Conservation (phyloP, 2,113 vertebrate genomes). For the Pipra filicauda region DNA sequence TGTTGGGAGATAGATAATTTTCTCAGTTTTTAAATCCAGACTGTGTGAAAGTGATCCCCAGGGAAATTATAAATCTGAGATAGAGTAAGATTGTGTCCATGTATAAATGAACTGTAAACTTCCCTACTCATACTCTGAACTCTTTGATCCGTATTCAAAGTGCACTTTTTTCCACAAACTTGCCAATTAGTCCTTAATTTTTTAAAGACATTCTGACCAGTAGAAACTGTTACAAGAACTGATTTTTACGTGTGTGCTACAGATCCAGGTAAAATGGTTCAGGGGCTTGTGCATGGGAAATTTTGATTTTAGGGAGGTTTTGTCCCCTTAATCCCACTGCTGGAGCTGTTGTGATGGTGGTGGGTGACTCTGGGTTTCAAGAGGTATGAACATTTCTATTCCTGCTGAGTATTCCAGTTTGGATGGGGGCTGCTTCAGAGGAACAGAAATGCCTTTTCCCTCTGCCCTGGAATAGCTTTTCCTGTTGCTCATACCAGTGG, state of each 20-base stretch:
- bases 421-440: background rate
- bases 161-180: background rate
- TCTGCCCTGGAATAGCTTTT: background rate
- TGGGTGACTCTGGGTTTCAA: background rate
- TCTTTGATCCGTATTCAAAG: background rate
- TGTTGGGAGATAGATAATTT: background rate
- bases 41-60: background rate
- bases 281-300: background rate
- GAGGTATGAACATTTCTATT: background rate
- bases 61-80: background rate
- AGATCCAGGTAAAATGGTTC: background rate
- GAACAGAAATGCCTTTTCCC: background rate
- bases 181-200: background rate
- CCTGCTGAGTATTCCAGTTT: background rate
- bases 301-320: background rate
- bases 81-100: background rate
- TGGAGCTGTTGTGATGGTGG: background rate
- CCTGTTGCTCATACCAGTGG: background rate
- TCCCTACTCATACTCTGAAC: background rate
- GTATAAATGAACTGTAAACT: background rate
- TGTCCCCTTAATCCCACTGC: background rate
- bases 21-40: background rate
- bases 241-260: accelerated
- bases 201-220: background rate
- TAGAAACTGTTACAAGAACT: background rate